Base-by-base conservation (phyloP, 2,113 vertebrate species). In the Eublepharis macularius region DNA sequence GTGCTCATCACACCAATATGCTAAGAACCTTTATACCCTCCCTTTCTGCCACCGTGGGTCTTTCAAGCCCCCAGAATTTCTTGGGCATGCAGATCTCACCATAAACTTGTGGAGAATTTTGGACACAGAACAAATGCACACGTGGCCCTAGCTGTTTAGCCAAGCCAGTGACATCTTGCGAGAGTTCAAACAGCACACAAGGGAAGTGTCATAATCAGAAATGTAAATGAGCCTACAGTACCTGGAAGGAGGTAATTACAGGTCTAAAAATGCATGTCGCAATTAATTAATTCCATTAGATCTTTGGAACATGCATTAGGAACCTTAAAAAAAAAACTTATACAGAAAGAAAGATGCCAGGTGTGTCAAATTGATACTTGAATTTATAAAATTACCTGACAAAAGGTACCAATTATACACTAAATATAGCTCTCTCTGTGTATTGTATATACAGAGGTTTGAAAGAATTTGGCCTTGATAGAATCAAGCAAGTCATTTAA, bases 221-320 rank as follows among this genome's bases (percentile, higher is more conserved):
- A 90, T 32, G 73, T 84, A 93, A 94, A 89, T 86, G 47, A 92
- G 70, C 65, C 1, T 49, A 12, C 1, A 1, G 73, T 51, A 91
- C 85, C 88, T 78, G 36, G 81, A 94, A 94, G 73, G 47, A 90
- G 74, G 32, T 91, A 89, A 93, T 92, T 92, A 92, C 88, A 1
- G 10, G 54, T 65, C 74, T 90, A 77, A 86, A 87, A 90, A 88
- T 83, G 82, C 75, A 73, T 77, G 6, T 84, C 89, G 86, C 73
- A 85, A 87, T 76, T 54, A 85, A 89, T 86, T 93, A 77, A 85
- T 92, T 93, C 39, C 70, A 88, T 92, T 85, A 89, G 66, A 87
- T 81, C 45, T 73, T 78, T 60, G 24, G 60, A 90, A 89, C 45
- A 90, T 81, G 36, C 8, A 80, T 29, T 1, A 84, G 39, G 49